phyloP scores from a whole-genome alignment of 2,113 vertebrate species.

The Brachypodius melanocephalos region DNA sequence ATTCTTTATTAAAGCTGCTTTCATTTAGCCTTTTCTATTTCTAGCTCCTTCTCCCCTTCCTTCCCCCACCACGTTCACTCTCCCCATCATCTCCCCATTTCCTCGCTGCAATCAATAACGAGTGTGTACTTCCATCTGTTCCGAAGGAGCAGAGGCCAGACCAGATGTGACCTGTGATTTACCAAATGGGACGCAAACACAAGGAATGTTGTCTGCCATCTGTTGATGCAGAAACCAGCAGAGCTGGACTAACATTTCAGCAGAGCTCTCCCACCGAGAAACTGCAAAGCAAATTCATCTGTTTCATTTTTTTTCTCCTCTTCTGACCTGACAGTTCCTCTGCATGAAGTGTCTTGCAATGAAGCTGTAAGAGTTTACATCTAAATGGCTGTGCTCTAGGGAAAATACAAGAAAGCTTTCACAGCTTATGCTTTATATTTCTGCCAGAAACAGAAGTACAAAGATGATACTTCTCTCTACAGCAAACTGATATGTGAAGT shows the following conservation, averaged over 20 bases:
- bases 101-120: background rate
- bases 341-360: slow-evolving; percentile 17
- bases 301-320: slow-evolving; percentile 46
- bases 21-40: background rate
- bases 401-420: slow-evolving; percentile 23
- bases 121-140: slow-evolving; percentile 73
- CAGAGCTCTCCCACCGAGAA: slow-evolving; percentile 59
- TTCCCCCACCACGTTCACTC: accelerated
- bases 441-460: background rate
- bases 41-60: background rate
- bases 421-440: slow-evolving; percentile 17
- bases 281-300: slow-evolving; percentile 61
- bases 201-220: slow-evolving; percentile 77
- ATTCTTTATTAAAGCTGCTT: background rate
- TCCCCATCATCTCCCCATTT: background rate
- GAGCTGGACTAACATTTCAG: slow-evolving; percentile 66
- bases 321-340: slow-evolving; percentile 64
- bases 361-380: slow-evolving; percentile 49
- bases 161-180: slow-evolving; percentile 84
- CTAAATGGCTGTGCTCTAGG: slow-evolving; percentile 15
- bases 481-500: background rate
- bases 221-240: slow-evolving; percentile 77
- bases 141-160: slow-evolving; percentile 59
- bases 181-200: slow-evolving; percentile 72
- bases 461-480: background rate